Evolutionary conservation across 92 coral and sea anemone species (phyloP), one percentile per base, ranked within the genome.

Genomic region (Actinernus sp.): DNA sequence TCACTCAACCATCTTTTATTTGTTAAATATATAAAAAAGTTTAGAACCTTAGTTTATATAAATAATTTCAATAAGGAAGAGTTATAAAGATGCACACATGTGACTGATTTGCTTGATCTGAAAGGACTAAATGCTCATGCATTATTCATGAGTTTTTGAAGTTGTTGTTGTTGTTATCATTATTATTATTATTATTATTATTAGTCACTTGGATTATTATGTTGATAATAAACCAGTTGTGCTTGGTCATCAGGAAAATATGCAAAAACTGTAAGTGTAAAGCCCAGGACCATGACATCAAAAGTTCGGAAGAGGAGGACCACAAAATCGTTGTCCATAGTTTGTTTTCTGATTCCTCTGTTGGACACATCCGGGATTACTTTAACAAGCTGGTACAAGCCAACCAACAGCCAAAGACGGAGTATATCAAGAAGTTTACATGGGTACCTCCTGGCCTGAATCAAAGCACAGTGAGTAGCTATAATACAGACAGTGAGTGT

Each of bases 251-350:
- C 67, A 95, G 99, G 49, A 95, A 95, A 81, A 95, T 95, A 63
- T 95, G 99, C 86, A 95, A 95, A 68, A 95, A 93, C 7, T 95
- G 99, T 78, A 95, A 95, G 63, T 91, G 97, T 56, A 86, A 86
- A 25, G 92, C 91, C 1, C 95, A 88, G 65, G 99, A 95, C 53
- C 99, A 95, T 65, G 99, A 95, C 63, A 74, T 95, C 61, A 90
- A 88, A 78, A 87, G 93, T 65, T 81, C 76, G 23, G 90, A 86
- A 58, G 99, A 88, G 18, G 79, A 87, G 33, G 90, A 89, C 23
- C 97, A 95, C 58, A 86, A 83, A 66, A 55, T 90, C 19, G 93
- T 95, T 55, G 82, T 86, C 10, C 78, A 84, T 55, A 86, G 89
- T 6, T 51, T 90, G 80, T 90, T 90, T 61, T 59, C 83, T 58